phyloP scores from a whole-genome alignment of 2,888 invertebrate species.

The Antheraea yamamai region DNA sequence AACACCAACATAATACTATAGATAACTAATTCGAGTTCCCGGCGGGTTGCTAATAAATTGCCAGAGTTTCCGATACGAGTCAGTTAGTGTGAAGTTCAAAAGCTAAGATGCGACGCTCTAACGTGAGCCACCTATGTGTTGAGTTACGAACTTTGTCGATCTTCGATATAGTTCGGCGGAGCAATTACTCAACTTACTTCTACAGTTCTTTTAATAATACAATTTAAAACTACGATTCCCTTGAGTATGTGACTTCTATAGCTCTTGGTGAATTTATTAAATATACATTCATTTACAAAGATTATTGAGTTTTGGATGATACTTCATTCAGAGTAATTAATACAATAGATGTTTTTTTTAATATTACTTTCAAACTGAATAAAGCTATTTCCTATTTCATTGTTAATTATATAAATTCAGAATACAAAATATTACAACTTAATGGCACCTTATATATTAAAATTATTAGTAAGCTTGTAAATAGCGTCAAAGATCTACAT shows the following conservation, averaged over 20 bases:
- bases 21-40: slow-evolving; percentile 22
- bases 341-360: no score
- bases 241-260: neutral
- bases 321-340: neutral
- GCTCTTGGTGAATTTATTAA: neutral
- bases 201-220: neutral
- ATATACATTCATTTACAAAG: neutral
- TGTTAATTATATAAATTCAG: no score
- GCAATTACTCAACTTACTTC: slow-evolving; percentile 40
- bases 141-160: slow-evolving; percentile 45
- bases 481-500: no score
- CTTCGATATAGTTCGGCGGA: slow-evolving; percentile 44
- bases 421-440: no score
- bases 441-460: no score
- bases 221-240: neutral
- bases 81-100: slow-evolving; percentile 43
- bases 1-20: slow-evolving; percentile 24
- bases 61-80: slow-evolving; percentile 52
- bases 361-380: no score
- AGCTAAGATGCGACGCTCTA: slow-evolving; percentile 41
- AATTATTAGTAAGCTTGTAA: no score
- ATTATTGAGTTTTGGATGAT: neutral
- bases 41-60: slow-evolving; percentile 55
- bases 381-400: no score
- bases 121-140: slow-evolving; percentile 39